Conservation (phyloP, 2,113 vertebrate species). For the Charina bottae region DNA sequence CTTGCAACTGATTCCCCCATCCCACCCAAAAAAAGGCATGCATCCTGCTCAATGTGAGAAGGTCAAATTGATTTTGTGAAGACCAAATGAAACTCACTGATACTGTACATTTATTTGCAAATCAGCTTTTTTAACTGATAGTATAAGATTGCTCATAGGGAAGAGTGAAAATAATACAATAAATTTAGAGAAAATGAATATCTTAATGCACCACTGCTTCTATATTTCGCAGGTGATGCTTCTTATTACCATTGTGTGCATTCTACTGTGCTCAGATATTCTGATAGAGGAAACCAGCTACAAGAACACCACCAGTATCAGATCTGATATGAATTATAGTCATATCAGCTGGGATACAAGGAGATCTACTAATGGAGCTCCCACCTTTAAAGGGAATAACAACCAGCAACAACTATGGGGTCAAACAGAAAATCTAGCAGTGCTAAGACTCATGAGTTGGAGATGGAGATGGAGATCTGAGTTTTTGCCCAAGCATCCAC, state of each 20-base stretch:
- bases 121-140: not conserved
- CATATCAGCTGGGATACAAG: no score
- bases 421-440: no score
- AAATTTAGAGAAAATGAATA: not conserved
- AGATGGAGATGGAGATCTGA: no score
- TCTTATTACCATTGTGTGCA: not conserved
- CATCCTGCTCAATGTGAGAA: not conserved
- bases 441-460: no score
- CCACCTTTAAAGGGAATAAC: no score
- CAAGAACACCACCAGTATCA: not conserved
- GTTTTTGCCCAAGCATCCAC: no score
- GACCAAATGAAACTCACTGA: conserved; percentile 20
- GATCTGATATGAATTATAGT: no score
- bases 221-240: not conserved
- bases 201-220: not conserved
- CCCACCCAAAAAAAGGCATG: not conserved
- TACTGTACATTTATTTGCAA: conserved; percentile 18
- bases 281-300: not conserved
- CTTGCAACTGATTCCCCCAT: no score
- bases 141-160: conserved; percentile 6
- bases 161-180: conserved; percentile 17
- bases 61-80: conserved; percentile 33
- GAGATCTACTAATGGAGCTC: no score
- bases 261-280: not conserved
- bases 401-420: no score